Conservation (phyloP, 2,888 invertebrate species). For the Drosophila kanekoi region DNA sequence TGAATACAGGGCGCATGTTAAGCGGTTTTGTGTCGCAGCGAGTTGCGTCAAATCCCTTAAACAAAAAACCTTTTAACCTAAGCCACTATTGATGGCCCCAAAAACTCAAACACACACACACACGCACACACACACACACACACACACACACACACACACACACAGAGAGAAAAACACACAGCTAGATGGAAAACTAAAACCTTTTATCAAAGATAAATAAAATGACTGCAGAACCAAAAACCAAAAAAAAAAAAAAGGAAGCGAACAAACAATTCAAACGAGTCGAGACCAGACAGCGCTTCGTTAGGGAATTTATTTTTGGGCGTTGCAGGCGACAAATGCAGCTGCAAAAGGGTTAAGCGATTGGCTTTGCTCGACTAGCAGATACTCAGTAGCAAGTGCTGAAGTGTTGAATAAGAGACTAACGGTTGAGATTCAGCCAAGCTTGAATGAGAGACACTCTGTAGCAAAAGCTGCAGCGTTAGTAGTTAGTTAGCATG, state of each 20-base stretch:
- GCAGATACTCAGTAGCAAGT: slow-evolving; percentile 11
- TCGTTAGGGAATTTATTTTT: slow-evolving; percentile 33
- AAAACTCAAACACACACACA: slow-evolving; percentile 14
- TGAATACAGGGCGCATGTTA: slow-evolving; percentile 16
- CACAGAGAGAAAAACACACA: slow-evolving; percentile 6
- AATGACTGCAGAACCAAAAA: slow-evolving; percentile 58
- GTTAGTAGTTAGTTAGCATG: too few relatives aligned
- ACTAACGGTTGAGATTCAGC: not conserved
- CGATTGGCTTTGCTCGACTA: not conserved
- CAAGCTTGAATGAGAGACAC: not conserved
- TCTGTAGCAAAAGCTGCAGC: not conserved
- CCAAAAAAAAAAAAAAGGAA: slow-evolving; percentile 5
- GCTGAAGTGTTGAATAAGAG: not conserved
- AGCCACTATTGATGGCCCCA: slow-evolving; percentile 64
- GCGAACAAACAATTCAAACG: slow-evolving; percentile 27
- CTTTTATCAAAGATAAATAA: slow-evolving; percentile 80
- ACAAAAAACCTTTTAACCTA: slow-evolving; percentile 67
- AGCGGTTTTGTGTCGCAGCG: slow-evolving; percentile 27
- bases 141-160: slow-evolving; percentile 17
- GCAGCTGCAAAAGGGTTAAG: slow-evolving; percentile 32
- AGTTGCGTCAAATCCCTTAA: slow-evolving; percentile 31
- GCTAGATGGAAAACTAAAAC: slow-evolving; percentile 66
- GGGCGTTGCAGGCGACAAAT: slow-evolving; percentile 66
- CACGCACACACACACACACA: slow-evolving; percentile 10
- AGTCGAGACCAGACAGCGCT: slow-evolving; percentile 32